A percentile compares a stretch with the other conserved stretches of the same genome.
phyloP scores from a whole-genome alignment of 2,113 vertebrate genomes.

The Smithornis capensis region DNA sequence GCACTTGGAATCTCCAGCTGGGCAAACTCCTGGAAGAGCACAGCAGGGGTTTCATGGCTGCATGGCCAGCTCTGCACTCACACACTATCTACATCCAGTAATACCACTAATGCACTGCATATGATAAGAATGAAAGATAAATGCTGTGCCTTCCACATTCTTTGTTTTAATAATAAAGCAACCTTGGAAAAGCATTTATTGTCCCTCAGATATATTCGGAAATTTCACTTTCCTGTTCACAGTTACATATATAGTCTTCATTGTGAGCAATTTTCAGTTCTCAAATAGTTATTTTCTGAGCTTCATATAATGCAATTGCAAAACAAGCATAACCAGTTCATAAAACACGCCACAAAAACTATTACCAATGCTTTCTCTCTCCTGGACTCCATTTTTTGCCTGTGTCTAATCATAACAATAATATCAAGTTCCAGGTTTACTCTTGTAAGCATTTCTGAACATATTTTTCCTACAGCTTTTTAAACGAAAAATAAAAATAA shows the following conservation, averaged over 20 bases:
- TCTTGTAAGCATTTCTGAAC: not conserved
- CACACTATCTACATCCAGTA: not conserved
- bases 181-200: not conserved
- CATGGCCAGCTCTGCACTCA: not conserved
- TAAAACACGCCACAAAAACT: not conserved
- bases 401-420: not conserved
- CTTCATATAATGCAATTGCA: not conserved
- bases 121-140: not conserved
- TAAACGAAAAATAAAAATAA: not conserved
- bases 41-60: not conserved
- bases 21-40: not conserved
- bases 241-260: not conserved
- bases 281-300: not conserved
- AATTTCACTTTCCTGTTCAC: not conserved
- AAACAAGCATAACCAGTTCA: not conserved
- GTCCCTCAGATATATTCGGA: not conserved
- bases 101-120: not conserved
- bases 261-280: not conserved
- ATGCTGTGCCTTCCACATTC: not conserved
- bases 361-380: not conserved
- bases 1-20: not conserved
- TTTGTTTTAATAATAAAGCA: not conserved
- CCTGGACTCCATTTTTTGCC: not conserved
- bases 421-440: not conserved
- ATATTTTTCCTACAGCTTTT: not conserved